A percentile compares a stretch with the other conserved stretches of the same genome.
phyloP scores from a whole-genome alignment of 2,113 vertebrate genomes.

The Brachionichthys hirsutus region DNA sequence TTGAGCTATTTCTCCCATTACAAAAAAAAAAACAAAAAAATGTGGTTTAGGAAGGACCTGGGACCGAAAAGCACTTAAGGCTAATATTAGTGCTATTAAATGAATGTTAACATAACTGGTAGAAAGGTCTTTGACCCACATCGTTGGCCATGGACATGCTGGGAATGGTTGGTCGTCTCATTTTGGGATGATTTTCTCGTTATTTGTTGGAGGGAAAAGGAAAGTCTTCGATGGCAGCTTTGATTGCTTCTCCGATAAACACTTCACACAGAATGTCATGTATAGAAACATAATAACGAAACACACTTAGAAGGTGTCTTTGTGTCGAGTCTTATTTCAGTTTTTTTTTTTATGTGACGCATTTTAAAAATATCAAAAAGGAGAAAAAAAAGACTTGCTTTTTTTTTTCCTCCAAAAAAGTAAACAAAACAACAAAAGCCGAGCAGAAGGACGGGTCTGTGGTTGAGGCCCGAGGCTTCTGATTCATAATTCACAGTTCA shows the following conservation, averaged over 20 bases:
- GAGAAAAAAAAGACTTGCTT: not conserved
- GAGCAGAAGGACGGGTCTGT: slow-evolving; percentile 64
- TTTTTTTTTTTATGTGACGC: slow-evolving; percentile 43
- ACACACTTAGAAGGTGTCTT: slow-evolving; percentile 61
- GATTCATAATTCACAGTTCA: slow-evolving; percentile 73
- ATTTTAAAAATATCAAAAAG: slow-evolving; percentile 34
- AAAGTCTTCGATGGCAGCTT: slow-evolving; percentile 76
- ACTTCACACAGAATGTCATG: slow-evolving; percentile 63
- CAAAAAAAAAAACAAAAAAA: slow-evolving; percentile 49
- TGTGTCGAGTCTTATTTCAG: slow-evolving; percentile 55
- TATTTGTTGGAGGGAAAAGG: slow-evolving; percentile 43
- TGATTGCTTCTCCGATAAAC: slow-evolving; percentile 74
- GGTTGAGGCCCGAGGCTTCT: slow-evolving; percentile 75
- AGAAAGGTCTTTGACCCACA: slow-evolving; percentile 72
- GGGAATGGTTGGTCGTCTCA: slow-evolving; percentile 70
- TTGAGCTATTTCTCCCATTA: slow-evolving; percentile 74
- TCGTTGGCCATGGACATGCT: slow-evolving; percentile 72
- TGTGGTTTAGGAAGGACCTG: slow-evolving; percentile 71
- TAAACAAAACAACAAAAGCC: slow-evolving; percentile 35
- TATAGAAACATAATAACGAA: slow-evolving; percentile 53
- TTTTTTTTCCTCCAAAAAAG: slow-evolving; percentile 17
- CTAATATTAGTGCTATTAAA: slow-evolving; percentile 80
- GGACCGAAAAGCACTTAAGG: slow-evolving; percentile 81
- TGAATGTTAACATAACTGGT: slow-evolving; percentile 62
- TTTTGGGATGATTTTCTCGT: slow-evolving; percentile 58